Percentiles rank a stretch among this genome's conserved stretches.
These are phyloP conservation scores for Odontothrips loti DNA, from an alignment of 2,888 invertebrate genomes.

Conservation along the genomic window DNA sequence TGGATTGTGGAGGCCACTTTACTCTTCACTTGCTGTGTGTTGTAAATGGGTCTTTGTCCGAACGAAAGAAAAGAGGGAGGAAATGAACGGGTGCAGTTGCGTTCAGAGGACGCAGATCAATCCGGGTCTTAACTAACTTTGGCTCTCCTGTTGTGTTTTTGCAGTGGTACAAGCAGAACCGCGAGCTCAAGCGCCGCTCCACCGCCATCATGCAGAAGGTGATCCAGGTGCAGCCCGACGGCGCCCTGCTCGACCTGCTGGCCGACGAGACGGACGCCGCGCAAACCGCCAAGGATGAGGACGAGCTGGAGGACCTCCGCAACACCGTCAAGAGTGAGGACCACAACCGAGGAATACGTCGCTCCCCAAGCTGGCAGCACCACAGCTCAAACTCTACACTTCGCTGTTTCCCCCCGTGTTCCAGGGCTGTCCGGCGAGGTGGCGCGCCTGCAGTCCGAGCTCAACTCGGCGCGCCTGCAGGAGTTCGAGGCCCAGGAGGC, in stretches of 20 bases:
- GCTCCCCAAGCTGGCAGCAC: no score
- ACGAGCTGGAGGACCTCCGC: conserved; percentile 63
- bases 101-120: no score
- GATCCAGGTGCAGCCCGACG: conserved; percentile 52
- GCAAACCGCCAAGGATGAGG: conserved; percentile 46
- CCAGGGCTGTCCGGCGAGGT: conserved; percentile 60
- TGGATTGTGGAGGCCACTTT: no score
- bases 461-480: conserved; percentile 58
- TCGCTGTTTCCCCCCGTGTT: no score
- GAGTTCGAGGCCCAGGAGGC: conserved; percentile 70
- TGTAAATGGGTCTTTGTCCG: no score
- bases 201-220: conserved; percentile 59
- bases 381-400: no score
- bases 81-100: no score
- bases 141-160: conserved; percentile 30
- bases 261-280: conserved; percentile 47
- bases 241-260: conserved; percentile 45
- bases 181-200: conserved; percentile 64
- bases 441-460: conserved; percentile 62
- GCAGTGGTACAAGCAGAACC: conserved; percentile 74
- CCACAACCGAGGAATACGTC: conserved; percentile 2
- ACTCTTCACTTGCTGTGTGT: no score
- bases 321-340: conserved; percentile 55
- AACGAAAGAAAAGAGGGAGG: no score
- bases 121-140: background rate